Percentiles rank a stretch among this genome's conserved stretches.
phyloP scores from a whole-genome alignment of 1,140 invertebrate species.

The Hormaphis cornu region DNA sequence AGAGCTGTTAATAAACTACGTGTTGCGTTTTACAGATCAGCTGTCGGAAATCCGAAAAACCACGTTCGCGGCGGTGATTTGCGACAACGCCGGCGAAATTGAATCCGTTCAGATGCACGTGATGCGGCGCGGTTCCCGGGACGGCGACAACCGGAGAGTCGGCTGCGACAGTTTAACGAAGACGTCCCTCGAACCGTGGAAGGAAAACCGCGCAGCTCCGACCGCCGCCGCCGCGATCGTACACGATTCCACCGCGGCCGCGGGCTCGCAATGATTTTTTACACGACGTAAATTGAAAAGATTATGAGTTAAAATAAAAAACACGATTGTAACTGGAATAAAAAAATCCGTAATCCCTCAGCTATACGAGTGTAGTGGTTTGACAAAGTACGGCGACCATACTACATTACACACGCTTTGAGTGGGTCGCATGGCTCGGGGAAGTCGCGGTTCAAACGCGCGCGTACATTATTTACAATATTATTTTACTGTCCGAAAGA shows the following conservation, averaged over 20 bases:
- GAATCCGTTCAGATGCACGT: conserved; percentile 62
- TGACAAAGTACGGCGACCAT: too few relatives aligned
- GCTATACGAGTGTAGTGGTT: too few relatives aligned
- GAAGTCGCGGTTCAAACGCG: too few relatives aligned
- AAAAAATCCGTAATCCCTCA: too few relatives aligned
- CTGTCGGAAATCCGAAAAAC: conserved; percentile 74
- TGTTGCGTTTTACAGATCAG: conserved; percentile 48
- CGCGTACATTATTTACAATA: too few relatives aligned
- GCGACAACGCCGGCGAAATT: conserved; percentile 74
- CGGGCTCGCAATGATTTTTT: background rate
- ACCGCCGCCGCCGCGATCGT: background rate
- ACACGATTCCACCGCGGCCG: background rate
- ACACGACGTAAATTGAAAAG: too few relatives aligned
- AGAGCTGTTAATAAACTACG: too few relatives aligned
- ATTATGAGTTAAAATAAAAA: too few relatives aligned
- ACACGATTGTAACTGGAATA: too few relatives aligned
- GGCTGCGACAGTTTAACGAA: conserved; percentile 22
- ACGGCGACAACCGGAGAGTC: background rate
- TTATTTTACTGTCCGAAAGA: too few relatives aligned
- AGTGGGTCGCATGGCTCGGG: too few relatives aligned
- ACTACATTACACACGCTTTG: too few relatives aligned
- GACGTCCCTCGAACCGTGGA: conserved; percentile 22
- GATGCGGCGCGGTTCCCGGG: conserved; percentile 53
- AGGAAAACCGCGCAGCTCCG: background rate
- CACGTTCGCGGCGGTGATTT: conserved; percentile 74